These are phyloP conservation scores for Antechinus stuartii DNA, from an alignment of 2,113 vertebrate species.

Conservation along the genomic window DNA sequence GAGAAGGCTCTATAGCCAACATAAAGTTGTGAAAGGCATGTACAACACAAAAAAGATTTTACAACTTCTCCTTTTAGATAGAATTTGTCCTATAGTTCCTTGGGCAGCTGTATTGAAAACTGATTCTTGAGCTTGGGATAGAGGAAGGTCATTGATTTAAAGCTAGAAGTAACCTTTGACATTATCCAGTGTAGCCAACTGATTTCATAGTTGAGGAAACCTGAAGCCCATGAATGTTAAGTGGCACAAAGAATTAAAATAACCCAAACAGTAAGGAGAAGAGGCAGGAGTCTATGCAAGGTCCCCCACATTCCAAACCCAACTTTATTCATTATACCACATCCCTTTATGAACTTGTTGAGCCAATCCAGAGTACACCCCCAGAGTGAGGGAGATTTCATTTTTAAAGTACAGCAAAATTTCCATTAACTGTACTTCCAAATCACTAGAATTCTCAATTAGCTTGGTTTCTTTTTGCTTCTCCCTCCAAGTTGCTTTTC, in stretches of 20 bases:
- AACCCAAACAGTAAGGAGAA: neutral
- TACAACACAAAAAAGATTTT: neutral
- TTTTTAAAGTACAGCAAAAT: neutral
- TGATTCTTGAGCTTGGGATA: neutral
- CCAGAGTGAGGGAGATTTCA: neutral
- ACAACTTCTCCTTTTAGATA: neutral
- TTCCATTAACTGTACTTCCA: neutral
- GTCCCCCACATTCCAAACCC: neutral
- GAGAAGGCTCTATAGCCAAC: neutral
- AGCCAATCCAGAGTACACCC: neutral
- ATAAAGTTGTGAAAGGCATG: neutral
- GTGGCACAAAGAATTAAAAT: neutral
- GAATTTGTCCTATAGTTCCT: neutral
- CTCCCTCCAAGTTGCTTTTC: neutral
- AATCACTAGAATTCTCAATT: neutral
- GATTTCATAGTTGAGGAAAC: constrained; percentile 1
- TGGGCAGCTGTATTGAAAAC: neutral
- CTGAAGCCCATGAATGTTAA: neutral
- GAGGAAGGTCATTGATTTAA: neutral
- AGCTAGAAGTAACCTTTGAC: neutral
- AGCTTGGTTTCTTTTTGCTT: neutral
- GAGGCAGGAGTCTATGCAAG: neutral
- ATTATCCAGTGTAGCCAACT: neutral
- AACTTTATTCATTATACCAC: neutral
- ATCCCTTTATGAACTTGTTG: neutral